Percentiles rank a stretch among this genome's conserved stretches.
Conservation (phyloP, 2,888 invertebrate species). For the Apamea crenata region DNA sequence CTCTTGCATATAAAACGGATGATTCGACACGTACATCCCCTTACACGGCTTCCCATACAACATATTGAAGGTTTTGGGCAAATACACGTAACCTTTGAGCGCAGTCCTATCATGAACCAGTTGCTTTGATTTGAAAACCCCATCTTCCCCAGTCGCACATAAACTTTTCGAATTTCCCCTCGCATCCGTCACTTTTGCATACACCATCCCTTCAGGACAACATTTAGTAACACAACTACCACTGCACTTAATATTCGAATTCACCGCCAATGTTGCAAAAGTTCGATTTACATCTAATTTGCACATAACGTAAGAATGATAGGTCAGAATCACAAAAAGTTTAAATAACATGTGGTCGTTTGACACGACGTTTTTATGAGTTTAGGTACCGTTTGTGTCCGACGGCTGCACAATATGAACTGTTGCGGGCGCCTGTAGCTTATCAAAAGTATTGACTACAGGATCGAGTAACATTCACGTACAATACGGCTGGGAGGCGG, state of each 20-base stretch:
- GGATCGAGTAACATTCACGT: slow-evolving; percentile 38
- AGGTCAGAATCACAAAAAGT: slow-evolving; percentile 45
- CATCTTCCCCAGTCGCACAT: slow-evolving; percentile 49
- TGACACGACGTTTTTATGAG: slow-evolving; percentile 15
- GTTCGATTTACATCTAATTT: slow-evolving; percentile 39
- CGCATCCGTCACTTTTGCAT: slow-evolving; percentile 24
- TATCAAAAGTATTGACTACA: slow-evolving; percentile 61
- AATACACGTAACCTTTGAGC: slow-evolving; percentile 48
- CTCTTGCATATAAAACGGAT: slow-evolving; percentile 66
- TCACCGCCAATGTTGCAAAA: slow-evolving; percentile 16
- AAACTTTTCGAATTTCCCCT: slow-evolving; percentile 14
- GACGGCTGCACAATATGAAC: slow-evolving; percentile 53
- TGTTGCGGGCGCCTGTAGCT: slow-evolving; percentile 56
- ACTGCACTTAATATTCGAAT: slow-evolving; percentile 57
- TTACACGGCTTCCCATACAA: slow-evolving; percentile 67
- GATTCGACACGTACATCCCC: slow-evolving; percentile 45
- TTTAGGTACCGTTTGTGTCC: slow-evolving; percentile 40
- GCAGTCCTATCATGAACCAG: slow-evolving; percentile 44
- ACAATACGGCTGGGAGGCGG: slow-evolving; percentile 38
- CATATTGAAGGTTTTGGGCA: slow-evolving; percentile 56
- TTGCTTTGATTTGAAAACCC: slow-evolving; percentile 55
- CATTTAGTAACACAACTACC: slow-evolving; percentile 75
- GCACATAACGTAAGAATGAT: slow-evolving; percentile 44
- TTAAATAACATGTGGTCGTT: slow-evolving; percentile 51
- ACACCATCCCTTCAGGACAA: slow-evolving; percentile 72